phyloP scores from a whole-genome alignment of 2,113 vertebrate species.

The Microcebus murinus region DNA sequence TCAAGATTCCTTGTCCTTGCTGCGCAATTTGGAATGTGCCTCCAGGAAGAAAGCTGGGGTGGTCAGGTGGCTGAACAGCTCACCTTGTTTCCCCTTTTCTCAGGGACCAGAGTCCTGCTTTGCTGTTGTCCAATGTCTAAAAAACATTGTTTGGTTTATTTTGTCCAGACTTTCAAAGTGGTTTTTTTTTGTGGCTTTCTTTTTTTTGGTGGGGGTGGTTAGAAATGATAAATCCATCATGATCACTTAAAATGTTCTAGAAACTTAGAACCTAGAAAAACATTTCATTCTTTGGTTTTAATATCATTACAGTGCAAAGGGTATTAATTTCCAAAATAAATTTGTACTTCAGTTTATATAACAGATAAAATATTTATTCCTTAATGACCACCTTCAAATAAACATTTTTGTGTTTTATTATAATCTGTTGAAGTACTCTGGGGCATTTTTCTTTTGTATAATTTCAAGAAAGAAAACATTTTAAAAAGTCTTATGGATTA shows the following conservation, averaged over 20 bases:
- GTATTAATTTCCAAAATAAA: neutral
- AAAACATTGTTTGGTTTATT: neutral
- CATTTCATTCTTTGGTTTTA: constrained; percentile 32
- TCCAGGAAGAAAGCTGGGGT: neutral
- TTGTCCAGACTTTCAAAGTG: neutral
- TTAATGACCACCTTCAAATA: constrained; percentile 39
- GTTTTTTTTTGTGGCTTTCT: neutral
- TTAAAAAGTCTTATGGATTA: neutral
- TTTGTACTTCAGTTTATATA: neutral
- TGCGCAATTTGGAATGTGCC: neutral
- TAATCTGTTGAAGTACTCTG: neutral
- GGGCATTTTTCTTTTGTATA: neutral
- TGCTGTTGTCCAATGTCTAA: neutral
- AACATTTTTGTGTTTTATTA: constrained; percentile 5
- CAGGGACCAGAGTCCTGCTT: neutral
- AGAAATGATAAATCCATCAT: neutral
- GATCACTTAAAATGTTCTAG: neutral
- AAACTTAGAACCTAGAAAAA: constrained; percentile 45
- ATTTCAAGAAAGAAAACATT: constrained; percentile 28
- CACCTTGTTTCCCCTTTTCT: neutral
- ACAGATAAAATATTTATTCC: neutral
- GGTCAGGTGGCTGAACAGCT: neutral
- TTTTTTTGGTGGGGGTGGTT: too few species aligned
- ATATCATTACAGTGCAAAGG: neutral
- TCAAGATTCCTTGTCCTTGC: neutral